A percentile compares a stretch with the other conserved stretches of the same genome.
phyloP scores from a whole-genome alignment of 1,140 invertebrate genomes.

The Drosophila rufa region DNA sequence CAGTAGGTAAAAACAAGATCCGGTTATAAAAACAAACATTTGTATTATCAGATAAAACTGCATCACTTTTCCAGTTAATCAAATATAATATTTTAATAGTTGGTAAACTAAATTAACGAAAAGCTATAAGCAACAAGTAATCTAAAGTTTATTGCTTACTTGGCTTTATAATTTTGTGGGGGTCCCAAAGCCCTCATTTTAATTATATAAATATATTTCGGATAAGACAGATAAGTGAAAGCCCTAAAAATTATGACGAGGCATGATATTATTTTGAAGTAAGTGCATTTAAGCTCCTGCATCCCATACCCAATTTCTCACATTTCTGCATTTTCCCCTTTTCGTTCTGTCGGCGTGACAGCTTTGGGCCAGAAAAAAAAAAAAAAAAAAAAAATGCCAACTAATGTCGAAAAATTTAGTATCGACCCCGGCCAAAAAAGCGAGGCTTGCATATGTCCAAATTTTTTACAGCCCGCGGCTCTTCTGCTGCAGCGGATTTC shows the following conservation, averaged over 20 bases:
- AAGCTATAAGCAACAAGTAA: not conserved
- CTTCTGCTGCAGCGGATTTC: constrained; percentile 75
- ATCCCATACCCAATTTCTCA: not conserved
- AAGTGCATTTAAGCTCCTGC: not conserved
- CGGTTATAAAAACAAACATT: no score
- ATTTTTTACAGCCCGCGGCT: constrained; percentile 51
- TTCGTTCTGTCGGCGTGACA: constrained; percentile 65
- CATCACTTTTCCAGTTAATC: no score
- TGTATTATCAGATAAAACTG: no score
- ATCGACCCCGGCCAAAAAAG: constrained; percentile 47
- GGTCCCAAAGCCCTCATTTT: no score
- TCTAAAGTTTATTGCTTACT: no score
- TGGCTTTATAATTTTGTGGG: no score
- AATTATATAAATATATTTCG: no score
- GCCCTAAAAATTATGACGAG: no score
- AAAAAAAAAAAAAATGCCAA: constrained; percentile 52
- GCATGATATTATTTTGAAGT: not conserved
- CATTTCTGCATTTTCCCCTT: constrained; percentile 26
- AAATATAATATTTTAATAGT: no score
- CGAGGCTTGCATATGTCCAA: constrained; percentile 60
- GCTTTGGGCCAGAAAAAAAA: constrained; percentile 65
- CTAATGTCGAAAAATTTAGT: constrained; percentile 74
- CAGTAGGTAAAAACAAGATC: not conserved
- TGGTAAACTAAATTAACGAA: no score
- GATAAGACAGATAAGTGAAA: no score